Evolutionary conservation across 1,140 invertebrate genomes (phyloP).

Genomic region (Atta colombica): DNA sequence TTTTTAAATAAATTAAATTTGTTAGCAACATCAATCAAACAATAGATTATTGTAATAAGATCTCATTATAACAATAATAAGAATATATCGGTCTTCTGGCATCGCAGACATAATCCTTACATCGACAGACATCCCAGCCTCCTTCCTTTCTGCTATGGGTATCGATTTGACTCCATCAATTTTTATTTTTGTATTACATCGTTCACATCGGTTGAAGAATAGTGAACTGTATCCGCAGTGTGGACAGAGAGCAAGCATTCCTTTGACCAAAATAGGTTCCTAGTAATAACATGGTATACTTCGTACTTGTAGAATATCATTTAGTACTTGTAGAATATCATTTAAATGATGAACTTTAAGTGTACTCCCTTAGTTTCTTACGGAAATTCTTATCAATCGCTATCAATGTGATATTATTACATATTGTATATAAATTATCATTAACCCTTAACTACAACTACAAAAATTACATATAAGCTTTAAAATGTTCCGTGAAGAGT

Average conservation of each 20-base stretch:
- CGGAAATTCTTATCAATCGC: conserved; percentile 17
- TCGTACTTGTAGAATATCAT: conserved; percentile 43
- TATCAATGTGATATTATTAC: conserved; percentile 13
- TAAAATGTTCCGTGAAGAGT: no score
- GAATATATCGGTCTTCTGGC: conserved; percentile 51
- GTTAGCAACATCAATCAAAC: conserved; percentile 43
- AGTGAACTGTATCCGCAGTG: conserved; percentile 90
- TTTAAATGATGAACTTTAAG: conserved; percentile 17
- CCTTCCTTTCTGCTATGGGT: conserved; percentile 78
- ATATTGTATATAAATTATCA: conserved; percentile 2
- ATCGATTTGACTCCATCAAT: conserved; percentile 87
- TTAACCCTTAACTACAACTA: neutral
- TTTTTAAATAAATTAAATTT: conserved; percentile 36
- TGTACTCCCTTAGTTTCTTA: conserved; percentile 29
- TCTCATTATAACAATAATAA: conserved; percentile 20
- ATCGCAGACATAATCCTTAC: conserved; percentile 77
- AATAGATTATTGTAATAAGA: conserved; percentile 19
- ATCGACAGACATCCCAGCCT: conserved; percentile 77
- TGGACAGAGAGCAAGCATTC: conserved; percentile 91
- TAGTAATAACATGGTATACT: conserved; percentile 68
- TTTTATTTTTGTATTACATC: conserved; percentile 87
- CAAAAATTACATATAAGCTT: no score
- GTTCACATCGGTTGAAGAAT: conserved; percentile 91
- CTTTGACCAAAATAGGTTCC: conserved; percentile 88
- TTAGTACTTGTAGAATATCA: conserved; percentile 33